Percentiles rank a stretch among this genome's conserved stretches.
phyloP scores from a whole-genome alignment of 2,113 vertebrate genomes.

The Azemiops feae region DNA sequence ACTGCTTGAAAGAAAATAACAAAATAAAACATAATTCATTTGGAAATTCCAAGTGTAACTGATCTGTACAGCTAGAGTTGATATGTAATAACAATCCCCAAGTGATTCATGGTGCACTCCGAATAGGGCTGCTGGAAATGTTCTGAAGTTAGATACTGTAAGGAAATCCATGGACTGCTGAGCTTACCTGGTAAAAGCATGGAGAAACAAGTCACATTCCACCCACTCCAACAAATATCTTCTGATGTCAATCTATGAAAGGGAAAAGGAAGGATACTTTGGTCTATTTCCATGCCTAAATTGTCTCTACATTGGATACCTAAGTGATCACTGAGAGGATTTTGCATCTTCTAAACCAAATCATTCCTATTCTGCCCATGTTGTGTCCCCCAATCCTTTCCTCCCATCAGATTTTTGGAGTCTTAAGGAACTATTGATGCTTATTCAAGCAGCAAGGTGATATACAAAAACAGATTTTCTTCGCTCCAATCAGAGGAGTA shows the following conservation, averaged over 20 bases:
- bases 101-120: neutral
- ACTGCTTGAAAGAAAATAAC: neutral
- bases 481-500: neutral
- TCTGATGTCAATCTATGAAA: neutral
- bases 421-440: neutral
- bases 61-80: neutral
- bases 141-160: neutral
- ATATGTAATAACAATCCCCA: neutral
- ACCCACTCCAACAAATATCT: neutral
- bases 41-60: neutral
- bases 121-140: neutral
- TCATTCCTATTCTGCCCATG: neutral
- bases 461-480: neutral
- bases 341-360: neutral
- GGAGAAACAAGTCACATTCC: neutral
- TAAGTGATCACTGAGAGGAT: neutral
- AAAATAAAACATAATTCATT: neutral
- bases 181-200: neutral
- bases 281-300: neutral
- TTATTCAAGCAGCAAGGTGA: neutral
- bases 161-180: neutral
- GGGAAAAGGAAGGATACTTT: neutral
- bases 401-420: neutral
- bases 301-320: too few relatives aligned
- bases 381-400: neutral